A percentile compares a stretch with the other conserved stretches of the same genome.
phyloP scores from a whole-genome alignment of 2,797 vertebrate species.

The Schizopygopsis pylzovi region DNA sequence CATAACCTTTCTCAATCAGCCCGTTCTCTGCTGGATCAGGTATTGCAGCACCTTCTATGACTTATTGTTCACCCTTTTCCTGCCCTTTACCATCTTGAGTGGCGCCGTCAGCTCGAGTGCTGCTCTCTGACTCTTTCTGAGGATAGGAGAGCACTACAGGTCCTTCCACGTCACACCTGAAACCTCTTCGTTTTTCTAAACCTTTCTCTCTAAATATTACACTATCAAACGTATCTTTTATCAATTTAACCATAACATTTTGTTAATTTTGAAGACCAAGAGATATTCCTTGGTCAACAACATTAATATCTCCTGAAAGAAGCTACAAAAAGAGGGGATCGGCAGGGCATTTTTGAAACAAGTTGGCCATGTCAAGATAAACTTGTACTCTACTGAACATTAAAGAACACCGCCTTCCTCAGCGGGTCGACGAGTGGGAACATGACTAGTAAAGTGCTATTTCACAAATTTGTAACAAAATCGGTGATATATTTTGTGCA shows the following conservation, averaged over 20 bases:
- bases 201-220: background rate
- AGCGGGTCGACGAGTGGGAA: background rate
- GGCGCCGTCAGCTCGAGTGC: background rate
- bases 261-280: background rate
- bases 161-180: background rate
- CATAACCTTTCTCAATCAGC: background rate
- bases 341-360: background rate
- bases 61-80: background rate
- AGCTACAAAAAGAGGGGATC: background rate
- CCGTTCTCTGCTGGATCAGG: background rate
- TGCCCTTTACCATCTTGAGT: conserved; percentile 1
- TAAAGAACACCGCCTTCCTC: background rate
- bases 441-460: background rate
- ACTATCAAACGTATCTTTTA: background rate
- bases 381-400: background rate
- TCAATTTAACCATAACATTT: background rate
- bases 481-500: background rate
- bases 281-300: background rate
- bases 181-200: background rate
- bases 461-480: background rate
- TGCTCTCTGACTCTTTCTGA: conserved; percentile 18
- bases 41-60: background rate
- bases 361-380: background rate
- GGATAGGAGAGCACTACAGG: background rate
- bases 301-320: background rate